Evolutionary conservation across 2,888 invertebrate genomes (phyloP), one percentile per base, ranked within the genome.

Genomic region (Plutella xylostella): DNA sequence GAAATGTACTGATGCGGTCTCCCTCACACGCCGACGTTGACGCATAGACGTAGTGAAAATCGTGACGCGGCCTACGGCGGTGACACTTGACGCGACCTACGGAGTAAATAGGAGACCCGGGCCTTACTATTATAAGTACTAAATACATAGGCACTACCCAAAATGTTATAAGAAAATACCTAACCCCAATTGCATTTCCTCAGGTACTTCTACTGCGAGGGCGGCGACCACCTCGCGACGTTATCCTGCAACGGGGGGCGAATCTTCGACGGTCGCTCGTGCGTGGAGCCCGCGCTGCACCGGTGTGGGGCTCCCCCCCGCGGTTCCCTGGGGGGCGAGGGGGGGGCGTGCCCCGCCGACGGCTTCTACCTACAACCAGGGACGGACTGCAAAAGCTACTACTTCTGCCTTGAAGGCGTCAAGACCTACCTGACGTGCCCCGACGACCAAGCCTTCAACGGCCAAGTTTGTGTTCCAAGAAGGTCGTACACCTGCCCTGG

Each of bases 201-300:
- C 60, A 82, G 83, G 55, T 88, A 88, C 60, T 86, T 85, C 57
- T 88, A 85, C 66, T 88, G 88, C 63, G 77, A 85, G 50, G 80
- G 85, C 28, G 83, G 82, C 1, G 86, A 87, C 54, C 77, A 85
- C 15, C 65, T 87, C 14, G 82, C 84, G 1, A 85, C 87, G 1
- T 58, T 87, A 2, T 84, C 85, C 0, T 88, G 88, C 48, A 74
- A 83, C 12, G 85, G 83, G 11, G 85, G 79, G 20, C 86, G 86
- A 57, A 76, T 86, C 42, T 88, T 87, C 63, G 86, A 88, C 68
- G 87, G 87, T 0, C 78, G 80, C 42, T 76, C 85, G 18, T 88
- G 88, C 59, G 85, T 86, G 12, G 72, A 73, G 20, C 61, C 73
- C 0, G 51, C 65, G 3, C 69, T 63, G 43, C 72, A 77, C 59